These are phyloP conservation scores for Amphipyra tragopoginis DNA, from an alignment of 2,888 invertebrate genomes.

Conservation along the genomic window DNA sequence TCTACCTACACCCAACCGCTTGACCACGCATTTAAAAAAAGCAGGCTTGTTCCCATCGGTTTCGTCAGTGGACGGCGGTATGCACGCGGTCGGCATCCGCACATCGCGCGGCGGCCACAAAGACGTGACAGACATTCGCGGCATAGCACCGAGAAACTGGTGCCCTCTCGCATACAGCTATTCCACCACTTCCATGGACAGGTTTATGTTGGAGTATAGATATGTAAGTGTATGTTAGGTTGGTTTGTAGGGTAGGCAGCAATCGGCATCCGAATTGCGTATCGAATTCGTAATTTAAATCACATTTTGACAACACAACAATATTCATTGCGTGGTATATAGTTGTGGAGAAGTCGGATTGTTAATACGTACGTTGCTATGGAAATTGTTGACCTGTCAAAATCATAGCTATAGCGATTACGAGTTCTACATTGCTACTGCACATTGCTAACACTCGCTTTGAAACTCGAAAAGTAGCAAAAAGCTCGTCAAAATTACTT, in stretches of 20 bases:
- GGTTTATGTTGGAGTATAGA: constrained; percentile 71
- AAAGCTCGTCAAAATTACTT: too few species aligned
- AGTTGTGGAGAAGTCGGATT: too few species aligned
- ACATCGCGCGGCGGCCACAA: constrained; percentile 78
- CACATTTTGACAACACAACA: too few species aligned
- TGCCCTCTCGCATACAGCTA: constrained; percentile 81
- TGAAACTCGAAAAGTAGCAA: too few species aligned
- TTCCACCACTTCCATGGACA: constrained; percentile 80
- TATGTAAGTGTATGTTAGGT: constrained; percentile 3
- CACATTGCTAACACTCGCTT: too few species aligned
- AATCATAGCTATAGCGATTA: too few species aligned
- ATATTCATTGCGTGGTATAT: too few species aligned
- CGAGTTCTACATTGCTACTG: too few species aligned
- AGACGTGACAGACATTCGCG: constrained; percentile 80
- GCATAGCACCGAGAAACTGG: constrained; percentile 80
- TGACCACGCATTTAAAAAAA: constrained; percentile 28
- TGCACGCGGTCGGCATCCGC: constrained; percentile 63
- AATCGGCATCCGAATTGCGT: too few species aligned
- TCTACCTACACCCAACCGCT: constrained; percentile 31
- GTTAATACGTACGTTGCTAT: too few species aligned
- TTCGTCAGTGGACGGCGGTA: constrained; percentile 71
- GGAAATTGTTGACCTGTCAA: too few species aligned
- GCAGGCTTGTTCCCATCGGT: constrained; percentile 55
- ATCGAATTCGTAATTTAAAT: too few species aligned
- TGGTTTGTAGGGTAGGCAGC: constrained; percentile 1